Base-by-base conservation (phyloP, 2,113 vertebrate genomes). In the Asarcornis scutulata region DNA sequence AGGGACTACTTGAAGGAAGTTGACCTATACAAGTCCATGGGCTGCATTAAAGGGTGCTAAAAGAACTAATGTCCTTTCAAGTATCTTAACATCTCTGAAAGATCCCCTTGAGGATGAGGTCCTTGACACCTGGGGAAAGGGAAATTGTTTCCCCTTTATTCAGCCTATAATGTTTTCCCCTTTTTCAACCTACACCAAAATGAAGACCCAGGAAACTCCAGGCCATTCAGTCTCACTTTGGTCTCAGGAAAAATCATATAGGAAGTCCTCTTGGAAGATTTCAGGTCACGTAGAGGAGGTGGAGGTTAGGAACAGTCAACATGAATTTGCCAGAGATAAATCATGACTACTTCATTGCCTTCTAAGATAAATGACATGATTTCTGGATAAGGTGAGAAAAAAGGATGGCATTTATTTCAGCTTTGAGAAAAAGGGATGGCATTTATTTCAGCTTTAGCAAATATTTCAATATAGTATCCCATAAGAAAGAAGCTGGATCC, bases 101-200 rank as follows among this genome's bases (percentile, higher is more conserved):
- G 8, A 6, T 22, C 15, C 4, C 32, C 17, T 38, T 56, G 53
- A 60, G 53, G 4, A 2, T 38, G 59, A 87, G 5, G 11, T 52
- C 21, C 36, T 34, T 63, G 50, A 40, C 25, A 55, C 7, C 6
- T 67, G 27, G 5, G 56, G 55, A 56, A 52, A 80, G 26, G 23
- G 11, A 52, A 26, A 68, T 8, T 5, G 17, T 44, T 36, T 50
- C 7, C 0, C 0, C 8, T 25, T 5, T 27, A 44, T 78, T 73
- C 29, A 53, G 60, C 15, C 2, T 13, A 58, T 31, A 7, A 44
- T 48, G 46, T 22, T 48, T 36, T 50, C 8, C 0, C 0, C 9
- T 26, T 5, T 27, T 79, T 73, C 25, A 48, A 62, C 16, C 3
- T 13, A 46, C 23, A 8, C 4, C 32, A 64, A 59, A 79, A 53